phyloP scores from a whole-genome alignment of 2,888 invertebrate genomes.

The Exocentrus adspersus region DNA sequence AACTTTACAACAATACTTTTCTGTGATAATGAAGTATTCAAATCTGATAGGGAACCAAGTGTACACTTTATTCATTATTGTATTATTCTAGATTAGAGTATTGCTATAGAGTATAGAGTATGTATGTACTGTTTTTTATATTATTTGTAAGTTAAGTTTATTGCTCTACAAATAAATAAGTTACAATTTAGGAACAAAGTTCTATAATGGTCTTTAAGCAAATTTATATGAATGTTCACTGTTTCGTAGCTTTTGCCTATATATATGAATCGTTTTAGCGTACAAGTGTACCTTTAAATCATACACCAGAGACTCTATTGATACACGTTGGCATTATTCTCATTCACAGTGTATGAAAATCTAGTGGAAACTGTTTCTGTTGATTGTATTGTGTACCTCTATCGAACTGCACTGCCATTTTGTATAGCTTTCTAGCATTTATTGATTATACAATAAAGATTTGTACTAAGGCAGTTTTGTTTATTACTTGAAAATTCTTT shows the following conservation, averaged over 20 bases:
- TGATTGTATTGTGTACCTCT: neutral
- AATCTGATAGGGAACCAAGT: constrained; percentile 33
- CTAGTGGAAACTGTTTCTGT: too few relatives aligned
- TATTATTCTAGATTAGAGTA: neutral
- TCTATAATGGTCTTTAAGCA: too few relatives aligned
- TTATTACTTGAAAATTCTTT: too few relatives aligned
- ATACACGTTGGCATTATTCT: neutral
- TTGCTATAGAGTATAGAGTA: neutral
- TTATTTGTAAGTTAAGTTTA: neutral
- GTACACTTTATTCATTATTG: constrained; percentile 3
- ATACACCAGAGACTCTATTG: too few relatives aligned
- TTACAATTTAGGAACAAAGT: too few relatives aligned
- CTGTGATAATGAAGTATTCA: constrained; percentile 43
- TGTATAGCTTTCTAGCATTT: constrained; percentile 33
- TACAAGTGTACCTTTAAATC: too few relatives aligned
- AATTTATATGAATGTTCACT: too few relatives aligned
- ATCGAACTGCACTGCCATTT: constrained; percentile 38
- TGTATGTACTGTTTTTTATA: neutral
- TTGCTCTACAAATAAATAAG: too few relatives aligned
- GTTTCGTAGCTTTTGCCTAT: too few relatives aligned
- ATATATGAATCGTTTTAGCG: neutral
- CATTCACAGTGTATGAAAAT: neutral
- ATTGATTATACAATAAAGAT: constrained; percentile 6
- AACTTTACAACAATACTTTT: constrained; percentile 33
- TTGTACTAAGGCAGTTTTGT: constrained; percentile 1